Evolutionary conservation across 1,140 invertebrate species (phyloP).

Genomic region (Chrysoperla carnea): DNA sequence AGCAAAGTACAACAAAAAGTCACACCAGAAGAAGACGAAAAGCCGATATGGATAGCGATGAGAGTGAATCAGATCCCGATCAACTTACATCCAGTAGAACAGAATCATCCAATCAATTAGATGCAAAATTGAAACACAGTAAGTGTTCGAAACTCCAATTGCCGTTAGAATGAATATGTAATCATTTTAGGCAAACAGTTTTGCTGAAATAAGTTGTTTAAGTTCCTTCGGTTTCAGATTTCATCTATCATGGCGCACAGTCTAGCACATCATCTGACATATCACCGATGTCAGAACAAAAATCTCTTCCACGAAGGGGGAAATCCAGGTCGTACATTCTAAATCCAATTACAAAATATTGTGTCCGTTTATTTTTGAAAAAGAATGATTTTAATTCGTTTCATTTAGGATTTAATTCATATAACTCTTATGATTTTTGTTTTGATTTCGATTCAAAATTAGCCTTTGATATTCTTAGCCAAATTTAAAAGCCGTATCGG

Average conservation of each 20-base stretch:
- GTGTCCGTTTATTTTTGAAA: constrained; percentile 1
- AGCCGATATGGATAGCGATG: constrained; percentile 49
- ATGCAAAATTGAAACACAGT: constrained; percentile 55
- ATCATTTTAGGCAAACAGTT: not conserved
- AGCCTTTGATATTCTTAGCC: too few relatives aligned
- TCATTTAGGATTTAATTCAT: constrained; percentile 3
- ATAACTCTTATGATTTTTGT: not conserved
- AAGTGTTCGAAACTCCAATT: constrained; percentile 13
- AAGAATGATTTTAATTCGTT: constrained; percentile 2
- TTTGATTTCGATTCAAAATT: too few relatives aligned
- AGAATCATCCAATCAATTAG: constrained; percentile 56
- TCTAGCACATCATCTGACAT: constrained; percentile 62
- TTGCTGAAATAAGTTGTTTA: not conserved
- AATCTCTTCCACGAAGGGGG: constrained; percentile 48
- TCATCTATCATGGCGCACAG: constrained; percentile 54
- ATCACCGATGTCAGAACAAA: constrained; percentile 59
- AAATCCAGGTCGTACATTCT: constrained; percentile 37
- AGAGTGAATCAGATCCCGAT: constrained; percentile 57
- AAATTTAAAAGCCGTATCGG: not conserved
- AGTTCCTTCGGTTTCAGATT: constrained; percentile 37
- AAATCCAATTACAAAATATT: constrained; percentile 2
- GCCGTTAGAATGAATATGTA: not conserved
- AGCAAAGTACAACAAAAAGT: constrained; percentile 24
- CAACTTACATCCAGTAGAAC: constrained; percentile 54
- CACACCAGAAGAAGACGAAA: constrained; percentile 36